Conservation (phyloP, 1,140 invertebrate genomes). For the Diabrotica virgifera region DNA sequence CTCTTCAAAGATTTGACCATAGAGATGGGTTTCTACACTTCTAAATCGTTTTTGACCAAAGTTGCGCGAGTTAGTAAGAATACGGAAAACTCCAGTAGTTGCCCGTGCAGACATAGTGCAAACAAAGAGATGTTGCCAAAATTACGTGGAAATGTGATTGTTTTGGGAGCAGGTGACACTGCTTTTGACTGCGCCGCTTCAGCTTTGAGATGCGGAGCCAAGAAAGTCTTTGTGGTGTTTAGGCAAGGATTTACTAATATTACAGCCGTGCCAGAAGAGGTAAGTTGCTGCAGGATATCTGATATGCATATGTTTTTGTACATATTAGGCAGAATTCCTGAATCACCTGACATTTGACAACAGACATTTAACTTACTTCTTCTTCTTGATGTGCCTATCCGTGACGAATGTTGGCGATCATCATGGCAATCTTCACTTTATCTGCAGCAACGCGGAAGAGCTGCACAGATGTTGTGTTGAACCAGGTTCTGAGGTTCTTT, state of each 20-base stretch:
- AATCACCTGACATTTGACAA: no score
- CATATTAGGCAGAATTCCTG: no score
- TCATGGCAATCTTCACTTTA: no score
- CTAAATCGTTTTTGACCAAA: conserved; percentile 88
- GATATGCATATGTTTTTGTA: no score
- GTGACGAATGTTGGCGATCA: no score
- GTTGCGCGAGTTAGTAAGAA: conserved; percentile 87
- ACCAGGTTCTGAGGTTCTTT: no score
- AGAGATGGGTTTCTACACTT: conserved; percentile 90
- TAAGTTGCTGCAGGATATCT: conserved; percentile 50
- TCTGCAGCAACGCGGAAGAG: no score
- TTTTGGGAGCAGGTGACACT: conserved; percentile 95
- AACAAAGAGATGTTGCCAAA: conserved; percentile 66
- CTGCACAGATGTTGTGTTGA: no score
- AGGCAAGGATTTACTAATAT: conserved; percentile 90
- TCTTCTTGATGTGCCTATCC: no score
- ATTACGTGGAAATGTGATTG: conserved; percentile 84
- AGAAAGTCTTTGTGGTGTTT: conserved; percentile 89
- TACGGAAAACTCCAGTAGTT: conserved; percentile 53
- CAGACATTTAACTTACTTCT: no score
- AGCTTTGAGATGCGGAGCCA: conserved; percentile 90
- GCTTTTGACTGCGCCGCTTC: conserved; percentile 99
- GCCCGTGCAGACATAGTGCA: conserved; percentile 64
- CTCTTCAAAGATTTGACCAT: conserved; percentile 71
- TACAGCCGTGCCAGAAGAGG: conserved; percentile 95